Evolutionary conservation across 2,797 vertebrate genomes (phyloP).

Genomic region (Gouania willdenowi): DNA sequence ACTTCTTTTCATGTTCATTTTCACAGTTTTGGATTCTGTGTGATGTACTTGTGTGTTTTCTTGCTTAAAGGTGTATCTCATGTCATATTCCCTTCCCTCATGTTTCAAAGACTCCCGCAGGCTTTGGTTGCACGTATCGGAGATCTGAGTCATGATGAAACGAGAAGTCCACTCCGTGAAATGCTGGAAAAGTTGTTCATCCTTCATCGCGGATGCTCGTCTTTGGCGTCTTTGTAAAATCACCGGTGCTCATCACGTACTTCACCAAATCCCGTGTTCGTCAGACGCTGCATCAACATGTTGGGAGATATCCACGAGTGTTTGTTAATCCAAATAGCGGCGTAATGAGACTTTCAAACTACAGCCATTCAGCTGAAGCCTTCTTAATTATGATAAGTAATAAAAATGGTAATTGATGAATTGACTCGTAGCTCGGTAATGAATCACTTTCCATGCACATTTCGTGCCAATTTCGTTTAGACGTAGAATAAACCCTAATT

Average conservation of each 20-base stretch:
- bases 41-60: too few species aligned
- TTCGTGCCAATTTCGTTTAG: conserved; percentile 77
- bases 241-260: too few species aligned
- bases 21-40: too few species aligned
- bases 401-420: conserved; percentile 73
- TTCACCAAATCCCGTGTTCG: conserved; percentile 13
- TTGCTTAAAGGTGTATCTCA: too few species aligned
- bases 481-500: conserved; percentile 85
- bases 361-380: conserved; percentile 62
- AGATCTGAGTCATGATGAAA: not conserved
- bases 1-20: too few species aligned
- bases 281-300: conserved; percentile 24
- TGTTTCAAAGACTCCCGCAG: not conserved
- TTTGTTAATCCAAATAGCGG: conserved; percentile 68
- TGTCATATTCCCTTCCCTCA: too few species aligned
- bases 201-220: not conserved
- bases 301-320: conserved; percentile 31
- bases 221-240: conserved; percentile 1
- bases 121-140: not conserved
- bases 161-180: not conserved
- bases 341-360: conserved; percentile 65
- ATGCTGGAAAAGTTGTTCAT: too few species aligned
- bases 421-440: conserved; percentile 65
- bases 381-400: conserved; percentile 73
- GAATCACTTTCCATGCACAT: conserved; percentile 74